phyloP scores from a whole-genome alignment of 2,113 vertebrate species.

The Athene noctua region DNA sequence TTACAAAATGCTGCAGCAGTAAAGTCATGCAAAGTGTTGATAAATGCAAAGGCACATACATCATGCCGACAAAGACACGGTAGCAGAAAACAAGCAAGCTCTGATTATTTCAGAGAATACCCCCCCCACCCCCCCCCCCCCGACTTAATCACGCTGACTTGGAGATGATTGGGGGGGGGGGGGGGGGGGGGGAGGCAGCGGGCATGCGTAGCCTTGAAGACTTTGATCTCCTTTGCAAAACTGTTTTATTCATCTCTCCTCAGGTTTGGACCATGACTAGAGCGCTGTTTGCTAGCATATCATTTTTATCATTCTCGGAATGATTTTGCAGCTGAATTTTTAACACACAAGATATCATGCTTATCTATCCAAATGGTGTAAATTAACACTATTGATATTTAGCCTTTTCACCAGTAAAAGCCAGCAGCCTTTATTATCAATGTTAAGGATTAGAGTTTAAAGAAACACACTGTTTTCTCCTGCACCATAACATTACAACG shows the following conservation, averaged over 20 bases:
- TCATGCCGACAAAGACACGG: not conserved
- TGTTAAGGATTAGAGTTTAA: not conserved
- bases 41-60: not conserved
- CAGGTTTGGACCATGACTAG: not conserved
- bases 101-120: not conserved
- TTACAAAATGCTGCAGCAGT: not conserved
- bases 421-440: not conserved
- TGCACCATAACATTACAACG: not conserved
- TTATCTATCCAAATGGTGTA: not conserved
- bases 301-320: not conserved
- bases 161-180: rapidly evolving
- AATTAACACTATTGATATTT: not conserved
- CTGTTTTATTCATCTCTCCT: not conserved
- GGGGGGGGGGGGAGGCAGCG: rapidly evolving
- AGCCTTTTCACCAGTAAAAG: not conserved
- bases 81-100: not conserved
- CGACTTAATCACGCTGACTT: not conserved
- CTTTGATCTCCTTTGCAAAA: not conserved
- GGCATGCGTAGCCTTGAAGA: not conserved
- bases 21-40: not conserved
- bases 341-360: not conserved
- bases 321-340: not conserved
- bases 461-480: not conserved
- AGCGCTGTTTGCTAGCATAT: not conserved
- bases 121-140: too few relatives aligned